Base-by-base conservation (phyloP, 2,113 vertebrate genomes). In the Pristiophorus japonicus region DNA sequence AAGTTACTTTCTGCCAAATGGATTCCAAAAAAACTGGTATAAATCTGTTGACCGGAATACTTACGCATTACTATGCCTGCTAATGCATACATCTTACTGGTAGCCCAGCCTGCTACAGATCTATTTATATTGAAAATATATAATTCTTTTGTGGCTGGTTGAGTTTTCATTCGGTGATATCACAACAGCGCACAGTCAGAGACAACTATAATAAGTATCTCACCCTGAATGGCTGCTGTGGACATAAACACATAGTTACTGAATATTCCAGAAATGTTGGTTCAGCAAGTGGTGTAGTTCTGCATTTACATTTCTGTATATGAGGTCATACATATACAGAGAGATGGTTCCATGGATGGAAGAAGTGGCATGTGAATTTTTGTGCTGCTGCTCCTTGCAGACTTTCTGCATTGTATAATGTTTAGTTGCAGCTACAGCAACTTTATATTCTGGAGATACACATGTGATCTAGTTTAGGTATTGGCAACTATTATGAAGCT, bases 261-360 rank as follows among this genome's bases (percentile, higher is more conserved):
- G 81, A 4, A 88, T 30, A 88, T 5, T 62, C 55, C 55, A 59
- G 87, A 34, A 91, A n/a, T 38, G 8, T 55, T 45, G 62, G 62
- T 94, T 94, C 62, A 42, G 63, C 18, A 7, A 55, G 3, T 90
- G 51, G 27, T 67, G 2, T 70, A 2, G 45, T 70, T 94, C 42
- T 94, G 65, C 10, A 94, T 94, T 94, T 18, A 94, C 18, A 94
- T 67, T 24, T n/a, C n/a, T n/a, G n/a, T n/a, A n/a, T 22, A n/a
- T 90, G 87, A 59, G 45, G 87, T 90, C 10, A 27, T 59, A 27
- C 87, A 90, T n/a, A 55, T 22, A 88, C 51, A 90, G 62, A 47
- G 27, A 70, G 45, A 55, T 7, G 10, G 85, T 63, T 5, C 34
- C 14, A 91, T 22, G 12, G 92, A 47, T 45, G 63, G 63, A 65